Evolutionary conservation across 1,140 invertebrate species (phyloP).

Genomic region (Belonocnema kinseyi): DNA sequence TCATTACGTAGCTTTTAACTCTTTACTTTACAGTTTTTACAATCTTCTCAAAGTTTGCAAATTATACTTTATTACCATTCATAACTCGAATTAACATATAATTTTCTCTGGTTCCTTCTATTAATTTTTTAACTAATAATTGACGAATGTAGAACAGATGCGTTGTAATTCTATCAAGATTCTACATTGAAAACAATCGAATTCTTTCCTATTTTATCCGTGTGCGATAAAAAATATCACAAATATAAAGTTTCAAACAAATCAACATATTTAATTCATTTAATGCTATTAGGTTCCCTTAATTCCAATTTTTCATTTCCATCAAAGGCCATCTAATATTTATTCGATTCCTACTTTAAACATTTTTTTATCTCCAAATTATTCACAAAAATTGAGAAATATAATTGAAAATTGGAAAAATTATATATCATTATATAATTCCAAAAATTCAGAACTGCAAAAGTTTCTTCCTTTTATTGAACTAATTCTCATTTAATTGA

Average conservation of each 20-base stretch:
- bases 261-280: not conserved
- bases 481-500: too few relatives aligned
- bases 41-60: not conserved
- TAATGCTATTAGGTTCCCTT: not conserved
- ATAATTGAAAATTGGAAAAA: too few relatives aligned
- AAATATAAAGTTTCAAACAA: not conserved
- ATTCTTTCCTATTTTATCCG: constrained; percentile 30
- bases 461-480: too few relatives aligned
- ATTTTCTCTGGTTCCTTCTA: not conserved
- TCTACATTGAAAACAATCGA: constrained; percentile 34
- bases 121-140: constrained; percentile 43
- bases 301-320: too few relatives aligned
- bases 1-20: not conserved
- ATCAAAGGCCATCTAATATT: too few relatives aligned
- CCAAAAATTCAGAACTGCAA: too few relatives aligned
- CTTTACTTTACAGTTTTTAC: not conserved
- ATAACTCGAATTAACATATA: not conserved
- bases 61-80: not conserved
- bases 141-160: constrained; percentile 53
- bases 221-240: constrained; percentile 37
- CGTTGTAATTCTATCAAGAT: constrained; percentile 31
- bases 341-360: too few relatives aligned
- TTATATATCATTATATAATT: too few relatives aligned
- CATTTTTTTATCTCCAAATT: too few relatives aligned
- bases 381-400: too few relatives aligned